A percentile compares a stretch with the other conserved stretches of the same genome.
phyloP scores from a whole-genome alignment of 2,888 invertebrate genomes.

The Lycophotia porphyrea region DNA sequence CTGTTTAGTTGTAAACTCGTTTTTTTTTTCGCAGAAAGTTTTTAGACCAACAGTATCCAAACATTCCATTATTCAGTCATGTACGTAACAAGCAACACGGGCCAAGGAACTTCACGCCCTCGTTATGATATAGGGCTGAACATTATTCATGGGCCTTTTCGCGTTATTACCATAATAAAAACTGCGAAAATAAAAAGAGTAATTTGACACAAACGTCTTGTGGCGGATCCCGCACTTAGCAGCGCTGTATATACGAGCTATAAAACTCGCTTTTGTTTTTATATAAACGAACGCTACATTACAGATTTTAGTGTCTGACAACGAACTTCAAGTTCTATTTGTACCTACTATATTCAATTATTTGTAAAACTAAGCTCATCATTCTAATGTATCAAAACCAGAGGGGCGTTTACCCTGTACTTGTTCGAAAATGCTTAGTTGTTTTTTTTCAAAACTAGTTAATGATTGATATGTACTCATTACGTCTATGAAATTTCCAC shows the following conservation, averaged over 20 bases:
- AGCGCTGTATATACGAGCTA: slow-evolving; percentile 64
- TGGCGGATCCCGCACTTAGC: slow-evolving; percentile 76
- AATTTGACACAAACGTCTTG: slow-evolving; percentile 83
- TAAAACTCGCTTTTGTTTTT: slow-evolving; percentile 58
- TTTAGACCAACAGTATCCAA: neutral
- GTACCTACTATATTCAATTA: neutral
- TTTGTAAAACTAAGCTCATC: neutral
- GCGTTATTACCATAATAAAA: slow-evolving; percentile 86
- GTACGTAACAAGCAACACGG: slow-evolving; percentile 36
- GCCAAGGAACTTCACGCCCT: slow-evolving; percentile 56
- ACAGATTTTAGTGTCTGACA: slow-evolving; percentile 31
- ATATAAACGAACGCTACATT: slow-evolving; percentile 41
- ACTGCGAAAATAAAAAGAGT: slow-evolving; percentile 83
- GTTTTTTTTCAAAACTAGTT: too few species aligned
- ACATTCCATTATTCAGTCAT: slow-evolving; percentile 14
- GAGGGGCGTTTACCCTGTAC: neutral
- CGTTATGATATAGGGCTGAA: slow-evolving; percentile 67
- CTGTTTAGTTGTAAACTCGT: too few species aligned
- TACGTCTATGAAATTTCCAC: too few species aligned
- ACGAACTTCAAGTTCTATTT: slow-evolving; percentile 13
- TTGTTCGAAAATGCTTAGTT: neutral
- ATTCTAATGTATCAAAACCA: neutral
- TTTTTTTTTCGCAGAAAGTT: too few species aligned
- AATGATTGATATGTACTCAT: too few species aligned
- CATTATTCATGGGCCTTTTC: slow-evolving; percentile 79